These are phyloP conservation scores for Drosophila bunnanda DNA, from an alignment of 2,888 invertebrate species.

Conservation along the genomic window DNA sequence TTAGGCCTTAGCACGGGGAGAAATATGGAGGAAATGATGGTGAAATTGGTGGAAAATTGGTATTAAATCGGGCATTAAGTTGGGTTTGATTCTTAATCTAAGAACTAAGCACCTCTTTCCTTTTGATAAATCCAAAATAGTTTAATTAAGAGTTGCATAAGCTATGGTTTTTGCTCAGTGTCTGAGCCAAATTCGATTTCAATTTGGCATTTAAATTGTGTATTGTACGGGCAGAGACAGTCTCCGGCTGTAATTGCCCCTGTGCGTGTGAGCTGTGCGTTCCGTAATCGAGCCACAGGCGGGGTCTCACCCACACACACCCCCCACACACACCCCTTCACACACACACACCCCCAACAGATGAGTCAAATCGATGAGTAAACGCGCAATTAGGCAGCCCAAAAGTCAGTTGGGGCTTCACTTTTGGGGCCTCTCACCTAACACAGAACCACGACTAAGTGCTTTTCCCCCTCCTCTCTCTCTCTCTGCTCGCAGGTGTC, in stretches of 20 bases:
- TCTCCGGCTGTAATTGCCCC: slow-evolving; percentile 1
- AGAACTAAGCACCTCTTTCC: too few relatives aligned
- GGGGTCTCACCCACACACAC: not conserved
- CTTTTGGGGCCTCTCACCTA: slow-evolving; percentile 16
- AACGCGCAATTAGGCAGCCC: slow-evolving; percentile 42
- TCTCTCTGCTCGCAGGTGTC: slow-evolving; percentile 86
- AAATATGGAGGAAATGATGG: not conserved
- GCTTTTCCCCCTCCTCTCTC: slow-evolving; percentile 10
- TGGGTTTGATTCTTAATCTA: too few relatives aligned
- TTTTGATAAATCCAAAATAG: not conserved
- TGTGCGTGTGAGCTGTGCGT: slow-evolving; percentile 11
- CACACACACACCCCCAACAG: not conserved
- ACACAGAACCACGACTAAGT: slow-evolving; percentile 14
- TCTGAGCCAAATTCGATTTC: slow-evolving; percentile 37
- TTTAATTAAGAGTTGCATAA: too few relatives aligned
- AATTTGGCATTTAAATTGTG: slow-evolving; percentile 48
- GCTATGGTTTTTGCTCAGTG: slow-evolving; percentile 4
- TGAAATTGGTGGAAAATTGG: not conserved
- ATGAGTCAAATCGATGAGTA: slow-evolving; percentile 39
- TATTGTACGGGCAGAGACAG: slow-evolving; percentile 9
- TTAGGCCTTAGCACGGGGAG: not conserved
- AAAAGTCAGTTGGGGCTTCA: slow-evolving; percentile 22
- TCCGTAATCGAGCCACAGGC: slow-evolving; percentile 32
- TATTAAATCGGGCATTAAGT: not conserved
- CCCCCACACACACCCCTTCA: not conserved